Base-by-base conservation (phyloP, 2,888 invertebrate species). In the Acleris emargana region DNA sequence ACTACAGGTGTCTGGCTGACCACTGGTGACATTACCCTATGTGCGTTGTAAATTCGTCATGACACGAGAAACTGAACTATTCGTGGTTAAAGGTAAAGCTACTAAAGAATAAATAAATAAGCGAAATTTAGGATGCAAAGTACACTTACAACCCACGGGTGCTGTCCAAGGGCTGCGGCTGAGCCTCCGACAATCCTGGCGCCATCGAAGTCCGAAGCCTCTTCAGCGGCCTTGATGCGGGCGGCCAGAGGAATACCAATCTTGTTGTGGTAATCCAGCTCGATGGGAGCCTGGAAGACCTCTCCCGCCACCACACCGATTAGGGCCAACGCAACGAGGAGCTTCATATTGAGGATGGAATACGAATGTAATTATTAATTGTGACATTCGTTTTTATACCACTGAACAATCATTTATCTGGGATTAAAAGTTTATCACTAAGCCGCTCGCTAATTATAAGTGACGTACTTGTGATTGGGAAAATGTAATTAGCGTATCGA, bases 171-270 rank as follows among this genome's bases (percentile, higher is more conserved):
- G 20, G 61, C 17, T 6, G 71, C 69, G 9, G 51, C 11, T 6
- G 59, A 50, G 3, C 71, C 71, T 5, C 68, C 68, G 4, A 62
- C 67, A 52, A 71, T 68, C 51, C 64, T 68, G 20, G 57, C 7
- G 1, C 64, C 58, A 32, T 53, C 62, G 45, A 64, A 64, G 52
- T 62, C 62, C 18, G 53, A 17, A 6, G 68, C 67, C 52, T 68
- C 68, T 47, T 68, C 68, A n/a, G 62, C 67, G 1, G 67, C 67
- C 67, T 69, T 69, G 32, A 68, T 32, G 45, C 57, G 63, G 0
- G 32, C 54, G 42, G 64, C 67, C 18, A n/a, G 2, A 5, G 63
- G 58, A 6, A 58, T 63, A 9, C 64, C 69, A n/a, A 61, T 38
- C 13, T 45, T 52, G 38, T 45, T 47, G 60, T 66, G 66, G 57